Conservation (phyloP, 2,113 vertebrate species). For the Pycnonotus jocosus region DNA sequence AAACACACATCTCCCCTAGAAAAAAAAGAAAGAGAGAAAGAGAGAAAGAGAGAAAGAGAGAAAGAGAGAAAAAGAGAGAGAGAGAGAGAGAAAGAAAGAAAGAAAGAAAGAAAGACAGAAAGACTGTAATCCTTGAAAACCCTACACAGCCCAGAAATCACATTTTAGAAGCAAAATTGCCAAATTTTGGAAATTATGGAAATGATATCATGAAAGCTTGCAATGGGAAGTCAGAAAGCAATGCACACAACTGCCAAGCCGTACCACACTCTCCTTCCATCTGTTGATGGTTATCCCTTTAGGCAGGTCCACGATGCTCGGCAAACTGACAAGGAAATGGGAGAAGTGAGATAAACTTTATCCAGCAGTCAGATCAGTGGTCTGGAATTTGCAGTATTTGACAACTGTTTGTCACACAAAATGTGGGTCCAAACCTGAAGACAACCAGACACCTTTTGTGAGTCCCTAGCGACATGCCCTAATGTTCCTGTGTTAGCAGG, state of each 20-base stretch:
- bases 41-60: too few species aligned
- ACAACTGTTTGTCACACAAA: not conserved
- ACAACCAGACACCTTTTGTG: not conserved
- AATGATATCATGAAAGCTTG: not conserved
- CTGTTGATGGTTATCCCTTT: conserved; percentile 55
- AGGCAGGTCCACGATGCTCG: not conserved
- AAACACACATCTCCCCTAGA: too few species aligned
- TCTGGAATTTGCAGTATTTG: not conserved
- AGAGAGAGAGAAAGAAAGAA: too few species aligned
- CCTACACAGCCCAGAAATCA: not conserved
- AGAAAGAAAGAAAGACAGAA: too few species aligned
- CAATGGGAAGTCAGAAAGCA: not conserved
- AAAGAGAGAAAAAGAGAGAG: too few species aligned
- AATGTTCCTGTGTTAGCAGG: not conserved
- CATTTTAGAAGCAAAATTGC: not conserved
- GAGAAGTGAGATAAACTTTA: not conserved
- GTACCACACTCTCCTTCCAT: conserved; percentile 19
- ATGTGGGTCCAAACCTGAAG: not conserved
- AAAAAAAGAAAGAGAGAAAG: too few species aligned
- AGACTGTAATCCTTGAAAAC: not conserved
- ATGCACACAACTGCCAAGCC: not conserved
- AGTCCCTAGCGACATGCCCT: rapidly evolving
- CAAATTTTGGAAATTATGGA: too few species aligned
- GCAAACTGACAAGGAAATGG: conserved; percentile 19
- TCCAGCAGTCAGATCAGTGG: not conserved